Conservation (phyloP, 2,113 vertebrate species). For the Rhadina sibilatrix region DNA sequence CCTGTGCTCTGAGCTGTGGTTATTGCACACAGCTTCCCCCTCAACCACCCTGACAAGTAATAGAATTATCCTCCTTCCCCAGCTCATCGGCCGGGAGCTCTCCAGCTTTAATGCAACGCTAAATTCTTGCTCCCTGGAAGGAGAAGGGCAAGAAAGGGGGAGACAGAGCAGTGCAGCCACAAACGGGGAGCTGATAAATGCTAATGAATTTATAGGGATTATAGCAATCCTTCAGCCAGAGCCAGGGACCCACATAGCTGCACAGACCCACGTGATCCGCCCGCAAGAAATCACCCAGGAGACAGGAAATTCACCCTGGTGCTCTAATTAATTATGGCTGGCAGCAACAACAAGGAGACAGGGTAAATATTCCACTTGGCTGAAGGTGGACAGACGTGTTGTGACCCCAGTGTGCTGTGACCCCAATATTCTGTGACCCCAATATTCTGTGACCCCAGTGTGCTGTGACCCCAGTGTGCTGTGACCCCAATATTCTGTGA, state of each 20-base stretch:
- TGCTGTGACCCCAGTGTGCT: neutral
- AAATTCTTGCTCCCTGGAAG: slow-evolving; percentile 4
- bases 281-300: neutral
- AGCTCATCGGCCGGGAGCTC: neutral
- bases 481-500: neutral
- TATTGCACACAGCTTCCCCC: slow-evolving; percentile 9
- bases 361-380: neutral
- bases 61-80: slow-evolving; percentile 42
- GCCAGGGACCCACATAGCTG: neutral
- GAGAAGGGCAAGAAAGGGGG: neutral
- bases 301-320: neutral
- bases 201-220: slow-evolving; percentile 46
- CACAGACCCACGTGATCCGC: neutral
- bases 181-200: slow-evolving; percentile 7
- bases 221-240: neutral
- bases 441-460: neutral
- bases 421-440: too few relatives aligned
- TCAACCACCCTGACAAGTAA: slow-evolving; percentile 7
- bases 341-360: neutral
- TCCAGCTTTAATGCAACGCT: neutral
- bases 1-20: neutral
- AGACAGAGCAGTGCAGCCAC: neutral
- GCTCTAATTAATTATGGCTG: neutral
- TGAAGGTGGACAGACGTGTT: neutral
- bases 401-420: too few relatives aligned